Conservation (phyloP, 2,888 invertebrate genomes). For the Penaeus monodon region DNA sequence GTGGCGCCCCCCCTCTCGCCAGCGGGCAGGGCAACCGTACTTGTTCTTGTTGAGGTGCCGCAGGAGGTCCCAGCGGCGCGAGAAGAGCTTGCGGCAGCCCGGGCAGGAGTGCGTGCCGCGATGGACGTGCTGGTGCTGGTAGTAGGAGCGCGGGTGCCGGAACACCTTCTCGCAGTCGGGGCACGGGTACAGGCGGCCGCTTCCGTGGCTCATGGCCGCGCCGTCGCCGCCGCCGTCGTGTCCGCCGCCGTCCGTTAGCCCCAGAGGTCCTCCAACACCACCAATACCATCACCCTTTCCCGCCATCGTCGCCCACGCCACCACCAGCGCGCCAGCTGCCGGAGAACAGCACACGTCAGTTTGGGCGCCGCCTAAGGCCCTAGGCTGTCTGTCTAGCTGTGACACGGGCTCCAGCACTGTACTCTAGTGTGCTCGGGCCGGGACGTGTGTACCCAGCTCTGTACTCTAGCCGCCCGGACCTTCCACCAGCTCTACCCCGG, state of each 20-base stretch:
- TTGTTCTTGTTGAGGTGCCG: slow-evolving; percentile 65
- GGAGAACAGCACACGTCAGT: slow-evolving; percentile 59
- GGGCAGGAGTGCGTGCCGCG: slow-evolving; percentile 65
- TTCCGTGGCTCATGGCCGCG: slow-evolving; percentile 15
- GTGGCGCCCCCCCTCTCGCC: slow-evolving; percentile 44
- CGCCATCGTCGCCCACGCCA: slow-evolving; percentile 58
- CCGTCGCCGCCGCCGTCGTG: slow-evolving; percentile 6
- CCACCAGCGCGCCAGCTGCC: slow-evolving; percentile 60
- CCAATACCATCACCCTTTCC: slow-evolving; percentile 50
- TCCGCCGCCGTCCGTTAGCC: slow-evolving; percentile 28
- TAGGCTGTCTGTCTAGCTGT: slow-evolving; percentile 3
- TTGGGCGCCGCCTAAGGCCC: slow-evolving; percentile 26
- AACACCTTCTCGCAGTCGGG: slow-evolving; percentile 65
- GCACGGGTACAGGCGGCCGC: slow-evolving; percentile 60
- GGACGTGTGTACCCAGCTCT: no score
- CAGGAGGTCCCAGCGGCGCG: slow-evolving; percentile 65
- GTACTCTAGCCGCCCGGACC: no score
- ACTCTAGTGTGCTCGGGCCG: no score
- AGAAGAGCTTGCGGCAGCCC: slow-evolving; percentile 65
- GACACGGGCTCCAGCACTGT: not conserved
- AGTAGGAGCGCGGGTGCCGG: slow-evolving; percentile 63
- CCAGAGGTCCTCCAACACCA: slow-evolving; percentile 39
- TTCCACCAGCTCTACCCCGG: slow-evolving; percentile 6
- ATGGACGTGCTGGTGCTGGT: slow-evolving; percentile 65
- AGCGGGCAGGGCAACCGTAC: slow-evolving; percentile 64